phyloP scores from a whole-genome alignment of 2,888 invertebrate genomes.

The Alcis repandata region DNA sequence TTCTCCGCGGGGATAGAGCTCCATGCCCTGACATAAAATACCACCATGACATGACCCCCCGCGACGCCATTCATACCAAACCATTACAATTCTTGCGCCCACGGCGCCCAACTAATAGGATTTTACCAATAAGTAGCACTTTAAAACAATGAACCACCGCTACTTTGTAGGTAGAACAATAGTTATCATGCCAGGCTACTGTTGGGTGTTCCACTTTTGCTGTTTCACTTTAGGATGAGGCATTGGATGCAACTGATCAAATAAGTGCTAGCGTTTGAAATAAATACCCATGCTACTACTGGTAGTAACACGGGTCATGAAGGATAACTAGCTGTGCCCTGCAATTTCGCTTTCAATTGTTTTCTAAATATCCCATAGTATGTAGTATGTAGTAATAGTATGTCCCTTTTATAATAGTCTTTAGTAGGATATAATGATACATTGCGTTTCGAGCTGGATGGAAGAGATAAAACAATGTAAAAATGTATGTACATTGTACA shows the following conservation, averaged over 20 bases:
- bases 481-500: not conserved
- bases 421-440: too few species aligned
- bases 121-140: slow-evolving; percentile 29
- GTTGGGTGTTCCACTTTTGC: slow-evolving; percentile 14
- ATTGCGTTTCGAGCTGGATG: too few species aligned
- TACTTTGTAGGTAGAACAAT: slow-evolving; percentile 41
- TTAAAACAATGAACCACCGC: slow-evolving; percentile 39
- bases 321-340: not conserved
- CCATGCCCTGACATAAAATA: slow-evolving; percentile 16
- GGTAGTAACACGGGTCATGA: not conserved
- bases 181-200: slow-evolving; percentile 17
- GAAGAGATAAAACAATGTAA: too few species aligned
- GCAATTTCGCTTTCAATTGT: too few species aligned
- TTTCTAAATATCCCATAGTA: too few species aligned
- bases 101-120: slow-evolving; percentile 21
- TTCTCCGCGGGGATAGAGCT: slow-evolving; percentile 2
- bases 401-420: too few species aligned
- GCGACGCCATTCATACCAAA: slow-evolving; percentile 8
- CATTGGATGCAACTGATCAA: slow-evolving; percentile 18
- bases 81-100: slow-evolving; percentile 33
- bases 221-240: slow-evolving; percentile 2
- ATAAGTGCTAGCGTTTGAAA: slow-evolving; percentile 4
- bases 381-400: too few species aligned
- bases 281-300: too few species aligned
- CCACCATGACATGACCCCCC: slow-evolving; percentile 21